Evolutionary conservation across 2,888 invertebrate species (phyloP).

Genomic region (Phlogophora meticulosa): DNA sequence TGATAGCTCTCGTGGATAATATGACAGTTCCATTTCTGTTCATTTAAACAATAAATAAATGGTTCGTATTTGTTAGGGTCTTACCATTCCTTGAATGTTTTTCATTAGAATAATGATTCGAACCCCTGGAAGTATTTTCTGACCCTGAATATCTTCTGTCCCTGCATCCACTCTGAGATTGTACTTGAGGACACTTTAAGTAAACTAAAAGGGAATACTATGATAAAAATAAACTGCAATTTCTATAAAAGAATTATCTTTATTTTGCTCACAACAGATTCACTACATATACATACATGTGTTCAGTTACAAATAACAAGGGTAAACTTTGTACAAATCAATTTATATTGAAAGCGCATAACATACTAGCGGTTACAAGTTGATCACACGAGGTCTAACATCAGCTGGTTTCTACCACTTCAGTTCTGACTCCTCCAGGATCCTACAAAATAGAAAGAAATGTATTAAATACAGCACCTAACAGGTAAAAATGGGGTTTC

Average conservation of each 20-base stretch:
- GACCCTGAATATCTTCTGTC: not conserved
- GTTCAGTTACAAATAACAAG: conserved; percentile 58
- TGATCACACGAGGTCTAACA: conserved; percentile 60
- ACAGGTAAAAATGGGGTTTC: conserved; percentile 5
- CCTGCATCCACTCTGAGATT: not conserved
- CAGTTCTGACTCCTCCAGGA: conserved; percentile 66
- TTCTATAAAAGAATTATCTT: conserved; percentile 58
- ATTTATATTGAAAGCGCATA: conserved; percentile 63
- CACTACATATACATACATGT: conserved; percentile 52
- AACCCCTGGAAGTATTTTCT: conserved; percentile 23
- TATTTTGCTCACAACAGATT: conserved; percentile 63
- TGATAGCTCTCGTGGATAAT: conserved; percentile 20
- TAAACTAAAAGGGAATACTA: not conserved
- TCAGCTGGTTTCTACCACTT: conserved; percentile 54
- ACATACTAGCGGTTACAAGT: conserved; percentile 48
- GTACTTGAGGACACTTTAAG: not conserved
- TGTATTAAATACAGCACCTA: conserved; percentile 29
- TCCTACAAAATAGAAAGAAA: conserved; percentile 63
- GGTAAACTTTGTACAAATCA: conserved; percentile 59
- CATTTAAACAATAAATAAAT: conserved; percentile 21
- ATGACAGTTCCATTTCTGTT: conserved; percentile 6
- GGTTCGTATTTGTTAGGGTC: conserved; percentile 24
- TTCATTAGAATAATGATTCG: conserved; percentile 50
- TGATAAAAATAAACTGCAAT: conserved; percentile 37
- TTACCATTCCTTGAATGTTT: conserved; percentile 29